Evolutionary conservation across 2,888 invertebrate species (phyloP).

Genomic region (Aleiodes testaceus): DNA sequence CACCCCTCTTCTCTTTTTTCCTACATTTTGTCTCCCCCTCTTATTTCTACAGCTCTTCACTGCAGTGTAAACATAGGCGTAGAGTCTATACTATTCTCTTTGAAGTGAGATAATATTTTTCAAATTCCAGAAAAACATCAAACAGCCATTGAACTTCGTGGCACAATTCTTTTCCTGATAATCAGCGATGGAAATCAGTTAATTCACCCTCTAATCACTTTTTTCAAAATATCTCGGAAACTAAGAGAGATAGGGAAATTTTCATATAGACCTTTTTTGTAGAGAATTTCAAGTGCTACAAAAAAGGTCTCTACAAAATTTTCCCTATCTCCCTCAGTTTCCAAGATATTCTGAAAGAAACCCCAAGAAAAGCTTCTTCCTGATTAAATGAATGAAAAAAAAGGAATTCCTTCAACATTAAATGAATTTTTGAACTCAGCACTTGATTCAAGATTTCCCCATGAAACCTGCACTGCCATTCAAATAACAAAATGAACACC

Average conservation of each 20-base stretch:
- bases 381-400: neutral
- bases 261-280: too few species aligned
- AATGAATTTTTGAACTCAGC: neutral
- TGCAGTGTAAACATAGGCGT: conserved; percentile 65
- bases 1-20: neutral
- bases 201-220: too few species aligned
- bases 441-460: conserved; percentile 28
- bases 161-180: too few species aligned
- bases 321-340: too few species aligned
- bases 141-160: too few species aligned
- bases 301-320: too few species aligned
- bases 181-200: too few species aligned
- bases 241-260: too few species aligned
- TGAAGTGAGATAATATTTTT: conserved; percentile 1
- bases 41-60: conserved; percentile 45
- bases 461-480: conserved; percentile 16
- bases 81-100: conserved; percentile 46
- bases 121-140: too few species aligned
- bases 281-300: too few species aligned
- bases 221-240: too few species aligned
- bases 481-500: conserved; percentile 16
- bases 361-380: neutral
- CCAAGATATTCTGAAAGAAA: neutral
- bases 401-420: neutral
- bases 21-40: conserved; percentile 12